phyloP scores from a whole-genome alignment of 2,888 invertebrate genomes.

The Eurytoma adleriae region DNA sequence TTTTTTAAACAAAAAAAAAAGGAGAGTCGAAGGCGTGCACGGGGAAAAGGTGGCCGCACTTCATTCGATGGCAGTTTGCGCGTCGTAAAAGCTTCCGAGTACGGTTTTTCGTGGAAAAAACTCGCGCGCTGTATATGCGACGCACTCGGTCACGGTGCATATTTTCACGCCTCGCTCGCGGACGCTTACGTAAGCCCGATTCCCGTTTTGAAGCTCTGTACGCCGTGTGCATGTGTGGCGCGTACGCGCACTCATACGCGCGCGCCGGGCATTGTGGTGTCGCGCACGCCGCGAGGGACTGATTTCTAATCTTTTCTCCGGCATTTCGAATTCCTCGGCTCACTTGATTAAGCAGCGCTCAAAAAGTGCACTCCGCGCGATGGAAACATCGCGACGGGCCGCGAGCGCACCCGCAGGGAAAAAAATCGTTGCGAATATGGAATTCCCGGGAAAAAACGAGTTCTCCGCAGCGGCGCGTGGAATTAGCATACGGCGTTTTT shows the following conservation, averaged over 20 bases:
- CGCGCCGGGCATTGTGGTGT: neutral
- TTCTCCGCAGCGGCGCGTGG: no score
- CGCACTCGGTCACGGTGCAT: slow-evolving; percentile 10
- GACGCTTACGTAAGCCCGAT: slow-evolving; percentile 29
- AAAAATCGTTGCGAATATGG: no score
- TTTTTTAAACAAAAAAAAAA: neutral
- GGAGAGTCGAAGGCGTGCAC: no score
- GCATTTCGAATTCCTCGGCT: slow-evolving; percentile 36
- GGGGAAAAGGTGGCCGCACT: no score
- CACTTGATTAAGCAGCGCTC: slow-evolving; percentile 8
- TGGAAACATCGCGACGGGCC: neutral
- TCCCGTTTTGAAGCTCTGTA: slow-evolving; percentile 21
- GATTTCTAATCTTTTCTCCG: slow-evolving; percentile 41
- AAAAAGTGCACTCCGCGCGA: neutral
- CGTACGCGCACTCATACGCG: slow-evolving; percentile 1
- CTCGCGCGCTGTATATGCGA: neutral
- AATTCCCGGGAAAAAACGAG: no score
- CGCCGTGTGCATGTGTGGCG: neutral
- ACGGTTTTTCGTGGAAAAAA: slow-evolving; percentile 38
- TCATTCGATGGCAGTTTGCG: no score
- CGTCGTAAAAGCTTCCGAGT: slow-evolving; percentile 10
- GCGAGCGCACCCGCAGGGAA: neutral
- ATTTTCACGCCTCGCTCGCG: slow-evolving; percentile 37
- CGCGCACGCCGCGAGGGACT: neutral
- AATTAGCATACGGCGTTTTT: no score